Conservation (phyloP, 2,888 invertebrate genomes). For the Heliconius charithonia region DNA sequence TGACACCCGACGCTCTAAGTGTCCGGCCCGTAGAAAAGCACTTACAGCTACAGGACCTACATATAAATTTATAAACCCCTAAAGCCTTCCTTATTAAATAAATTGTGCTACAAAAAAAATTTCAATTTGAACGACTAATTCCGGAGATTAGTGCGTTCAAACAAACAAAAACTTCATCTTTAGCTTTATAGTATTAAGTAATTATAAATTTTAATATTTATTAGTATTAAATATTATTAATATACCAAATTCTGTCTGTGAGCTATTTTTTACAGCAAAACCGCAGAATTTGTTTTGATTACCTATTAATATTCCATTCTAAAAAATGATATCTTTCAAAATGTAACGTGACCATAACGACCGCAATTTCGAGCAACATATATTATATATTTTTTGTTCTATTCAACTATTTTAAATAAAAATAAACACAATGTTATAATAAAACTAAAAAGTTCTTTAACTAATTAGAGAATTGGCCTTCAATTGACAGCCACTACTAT, state of each 20-base stretch:
- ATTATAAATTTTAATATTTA: neutral
- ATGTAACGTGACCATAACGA: neutral
- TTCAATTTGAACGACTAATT: no score
- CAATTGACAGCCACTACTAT: neutral
- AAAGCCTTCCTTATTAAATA: no score
- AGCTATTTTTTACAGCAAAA: neutral
- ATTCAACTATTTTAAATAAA: neutral
- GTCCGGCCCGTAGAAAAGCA: no score
- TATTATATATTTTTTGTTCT: no score
- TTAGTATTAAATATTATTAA: neutral
- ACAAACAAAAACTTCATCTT: no score
- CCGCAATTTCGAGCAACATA: no score
- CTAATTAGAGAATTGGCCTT: neutral
- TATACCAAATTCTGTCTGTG: neutral
- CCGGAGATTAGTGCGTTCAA: no score
- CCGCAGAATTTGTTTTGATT: neutral
- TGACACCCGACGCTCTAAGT: no score
- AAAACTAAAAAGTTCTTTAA: constrained; percentile 5
- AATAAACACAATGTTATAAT: neutral
- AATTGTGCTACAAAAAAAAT: no score
- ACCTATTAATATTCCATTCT: neutral
- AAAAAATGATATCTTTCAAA: neutral
- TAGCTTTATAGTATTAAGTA: no score
- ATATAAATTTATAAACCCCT: no score
- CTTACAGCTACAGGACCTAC: no score